Evolutionary conservation across 2,797 vertebrate genomes (phyloP), one percentile per base, ranked within the genome.

Genomic region (Amniataba percoides): DNA sequence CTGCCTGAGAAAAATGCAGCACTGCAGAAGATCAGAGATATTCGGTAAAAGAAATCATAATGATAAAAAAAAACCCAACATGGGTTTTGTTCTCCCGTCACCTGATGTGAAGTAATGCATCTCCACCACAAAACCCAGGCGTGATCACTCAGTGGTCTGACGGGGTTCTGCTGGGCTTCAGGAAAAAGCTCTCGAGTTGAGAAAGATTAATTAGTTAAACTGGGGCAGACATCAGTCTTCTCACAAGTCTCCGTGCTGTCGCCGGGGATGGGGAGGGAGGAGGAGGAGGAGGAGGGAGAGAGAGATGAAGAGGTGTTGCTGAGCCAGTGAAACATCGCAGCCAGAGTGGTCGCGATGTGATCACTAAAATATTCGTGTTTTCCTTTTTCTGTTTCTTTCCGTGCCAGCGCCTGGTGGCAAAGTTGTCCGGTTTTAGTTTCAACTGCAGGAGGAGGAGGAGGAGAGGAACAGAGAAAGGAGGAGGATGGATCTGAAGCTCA

Each of bases 201-300:
- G 71, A 61, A 77, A 87, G 86, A 92, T 91, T 90, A 93, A 95
- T 95, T 92, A 93, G 92, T 84, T 82, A 87, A 94, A 92, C 69
- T 92, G 90, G 90, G 91, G 86, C 90, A 93, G 89, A 88, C 87
- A 92, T 92, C 90, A 78, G 90, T 91, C 90, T 92, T 92, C 83
- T 53, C 87, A 90, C 83, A 85, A 83, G 78, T 87, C 79, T 87
- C 65, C 12, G 69, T 8, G 84, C 72, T 67, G 84, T 90, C 83
- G 46, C 62, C 51, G 25, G 85, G 84, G 82, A 88, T 61, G 75
- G 49, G 56, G 77, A 51, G 72, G 83, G 84, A 83, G 83, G 49
- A 59, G 49, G 40, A 83, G 84, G 83, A 88, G 57, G 76, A 52
- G 71, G 82, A 85, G 82, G 80, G 46, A 1, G 66, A 77, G 81